Base-by-base conservation (phyloP, 2,888 invertebrate genomes). In the Limnephilus lunatus region DNA sequence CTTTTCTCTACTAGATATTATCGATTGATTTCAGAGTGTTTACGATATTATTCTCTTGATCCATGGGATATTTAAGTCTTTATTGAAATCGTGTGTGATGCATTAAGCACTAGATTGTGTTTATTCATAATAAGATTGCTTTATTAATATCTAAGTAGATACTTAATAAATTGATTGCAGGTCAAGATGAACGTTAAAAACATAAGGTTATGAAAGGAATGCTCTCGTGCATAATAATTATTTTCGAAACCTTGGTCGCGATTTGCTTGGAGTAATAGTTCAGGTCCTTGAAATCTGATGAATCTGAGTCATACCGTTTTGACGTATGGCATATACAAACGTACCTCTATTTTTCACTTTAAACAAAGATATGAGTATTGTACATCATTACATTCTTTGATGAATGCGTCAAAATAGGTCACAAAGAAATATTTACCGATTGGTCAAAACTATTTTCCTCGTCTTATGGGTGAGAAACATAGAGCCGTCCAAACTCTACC, bases 131-230 rank as follows among this genome's bases (percentile, higher is more conserved):
- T 68, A 68, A 68, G 68, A 68, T 68, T n/a, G 68, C 68, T 68
- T 68, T 68, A 68, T 82, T 82, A 82, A 82, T 15, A 82, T 82
- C 30, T 32, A 32, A 82, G 82, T 82, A 82, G 32, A 15, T 82
- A 82, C 32, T 82, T 82, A 82, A 82, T 32, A 82, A 31, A 82
- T 32, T 14, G 32, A 82, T 82, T 82, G 30, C 82, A 82, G 30
- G 30, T 82, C 82, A 82, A 31, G 82, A 82, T 82, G 30, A 32
- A 82, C 15, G 5, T 44, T 82, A 32, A 82, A 82, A 7, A 68
- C 82, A 32, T 82, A 82, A 82, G 32, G 32, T 82, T 82, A 15
- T 31, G 68, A 68, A 68, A 68, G 68, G 68, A 68, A 68, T 68
- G 68, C 68, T 68, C 25, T 68, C 68, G 68, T n/a, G 68, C 19